Evolutionary conservation across 2,113 vertebrate species (phyloP), one percentile per base, ranked within the genome.

Genomic region (Oenanthe oenanthe): DNA sequence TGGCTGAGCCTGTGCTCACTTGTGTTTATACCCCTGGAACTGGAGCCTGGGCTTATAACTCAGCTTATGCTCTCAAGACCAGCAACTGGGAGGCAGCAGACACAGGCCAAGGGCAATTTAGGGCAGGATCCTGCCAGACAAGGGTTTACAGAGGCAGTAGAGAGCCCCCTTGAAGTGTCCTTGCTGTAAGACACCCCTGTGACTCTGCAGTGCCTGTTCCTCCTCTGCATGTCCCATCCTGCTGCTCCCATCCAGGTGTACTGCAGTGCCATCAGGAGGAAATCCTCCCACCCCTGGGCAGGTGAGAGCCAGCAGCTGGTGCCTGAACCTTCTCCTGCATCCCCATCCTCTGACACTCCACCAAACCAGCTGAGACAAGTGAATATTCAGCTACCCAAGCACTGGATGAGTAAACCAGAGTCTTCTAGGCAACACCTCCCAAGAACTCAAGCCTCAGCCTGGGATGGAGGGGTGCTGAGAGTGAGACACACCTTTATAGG

Each of bases 71-170:
- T 29, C 28, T 93, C 47, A 6, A 42, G 25, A 38, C 3, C 63
- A 24, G 48, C 10, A 66, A 2, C 9, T 20, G 32, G 19, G 47
- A 54, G 12, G 13, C 58, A 86, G 63, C n/a, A 83, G 63, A 7
- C 78, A 68, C 0, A 0, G 47, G 40, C 50, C 9, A n/a, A 9
- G 50, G 51, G 34, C 15, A 73, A 4, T 0, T 62, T 17, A 40
- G 48, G 50, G 40, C 15, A 42, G 40, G 31, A 45, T 34, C 18
- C 31, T 74, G 56, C 58, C 13, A 6, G 43, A 3, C 12, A 6
- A 10, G 3, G 3, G 6, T 38, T 88, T 58, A 24, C 65, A 79
- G 38, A 38, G 20, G 10, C 8, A 29, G 24, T 2, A 40, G 43
- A 48, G 56, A 75, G 12, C 17, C 4, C 4, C 60, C 43, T 70